Evolutionary conservation across 2,113 vertebrate species (phyloP), one percentile per base, ranked within the genome.

Genomic region (Leucopsar rothschildi): DNA sequence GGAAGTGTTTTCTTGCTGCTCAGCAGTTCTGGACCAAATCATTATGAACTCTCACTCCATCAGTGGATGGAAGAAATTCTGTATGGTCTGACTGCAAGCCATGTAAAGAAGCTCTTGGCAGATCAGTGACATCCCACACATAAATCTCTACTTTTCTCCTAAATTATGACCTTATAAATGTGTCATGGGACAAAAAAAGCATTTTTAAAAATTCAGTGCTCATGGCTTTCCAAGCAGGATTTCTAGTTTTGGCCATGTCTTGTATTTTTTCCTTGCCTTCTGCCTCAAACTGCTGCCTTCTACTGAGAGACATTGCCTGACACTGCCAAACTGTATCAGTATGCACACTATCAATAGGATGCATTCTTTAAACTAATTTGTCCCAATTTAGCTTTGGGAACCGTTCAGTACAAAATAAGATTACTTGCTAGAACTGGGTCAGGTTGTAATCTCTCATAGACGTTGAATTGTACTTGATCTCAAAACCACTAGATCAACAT

Each of bases 401-500:
- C 37, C 23, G 16, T 92, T 86, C 79, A 59, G n/a, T 52, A 71
- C 53, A 92, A 94, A 87, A 85, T 27, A 65, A 77, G 81, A 94
- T 88, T 88, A 91, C 44, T 82, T 88, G 40, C 39, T 77, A 86
- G 50, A 91, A 91, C 31, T 86, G 55, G 45, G 86, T 93, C 83
- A 88, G 47, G 65, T 57, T 84, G 60, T 78, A 93, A 90, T 59
- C 69, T 28, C 65, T 66, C 60, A 70, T 7, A 56, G 72, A 90
- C 21, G 65, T 40, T 82, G 60, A 94, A 66, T 79, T 75, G 24
- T 39, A 55, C 59, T 56, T 75, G 35, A 88, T 93, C 68, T 89
- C 15, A 10, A 68, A 31, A 25, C 52, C 56, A 61, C 50, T 39
- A 60, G 57, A 82, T 57, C 60, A 78, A 84, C 56, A 78, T 2